A percentile compares a stretch with the other conserved stretches of the same genome.
Evolutionary conservation across 2,888 invertebrate genomes (phyloP).

Genomic region (Nasonovia ribisnigri): DNA sequence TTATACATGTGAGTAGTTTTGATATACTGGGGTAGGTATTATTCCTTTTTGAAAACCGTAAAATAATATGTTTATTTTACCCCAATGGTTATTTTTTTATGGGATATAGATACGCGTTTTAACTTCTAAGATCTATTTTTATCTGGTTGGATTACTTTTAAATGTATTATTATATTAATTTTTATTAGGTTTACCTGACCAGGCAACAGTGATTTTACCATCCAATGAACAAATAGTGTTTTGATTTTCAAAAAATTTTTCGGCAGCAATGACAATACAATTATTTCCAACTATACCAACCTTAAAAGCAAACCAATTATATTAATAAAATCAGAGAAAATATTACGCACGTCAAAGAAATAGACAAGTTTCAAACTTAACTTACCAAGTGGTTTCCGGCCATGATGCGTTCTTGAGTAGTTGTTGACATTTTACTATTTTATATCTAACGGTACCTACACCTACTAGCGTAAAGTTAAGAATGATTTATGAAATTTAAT

Average conservation of each 20-base stretch:
- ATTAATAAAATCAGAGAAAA: background rate
- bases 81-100: no score
- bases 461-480: background rate
- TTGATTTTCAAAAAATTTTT: constrained; percentile 9
- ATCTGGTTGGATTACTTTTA: background rate
- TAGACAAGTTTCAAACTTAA: background rate
- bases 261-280: constrained; percentile 52
- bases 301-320: background rate
- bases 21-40: background rate
- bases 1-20: background rate
- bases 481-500: background rate
- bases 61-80: no score
- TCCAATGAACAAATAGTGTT: constrained; percentile 27
- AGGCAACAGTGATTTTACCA: constrained; percentile 51
- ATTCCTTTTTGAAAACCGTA: no score
- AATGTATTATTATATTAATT: background rate
- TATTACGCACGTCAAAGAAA: background rate
- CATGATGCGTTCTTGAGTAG: background rate
- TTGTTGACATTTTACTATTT: background rate
- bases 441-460: no score
- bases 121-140: background rate
- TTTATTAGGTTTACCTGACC: constrained; percentile 38
- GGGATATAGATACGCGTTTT: no score
- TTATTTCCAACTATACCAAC: constrained; percentile 43
- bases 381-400: constrained; percentile 21